phyloP scores from a whole-genome alignment of 1,140 invertebrate genomes.

The Saccostrea cuccullata region DNA sequence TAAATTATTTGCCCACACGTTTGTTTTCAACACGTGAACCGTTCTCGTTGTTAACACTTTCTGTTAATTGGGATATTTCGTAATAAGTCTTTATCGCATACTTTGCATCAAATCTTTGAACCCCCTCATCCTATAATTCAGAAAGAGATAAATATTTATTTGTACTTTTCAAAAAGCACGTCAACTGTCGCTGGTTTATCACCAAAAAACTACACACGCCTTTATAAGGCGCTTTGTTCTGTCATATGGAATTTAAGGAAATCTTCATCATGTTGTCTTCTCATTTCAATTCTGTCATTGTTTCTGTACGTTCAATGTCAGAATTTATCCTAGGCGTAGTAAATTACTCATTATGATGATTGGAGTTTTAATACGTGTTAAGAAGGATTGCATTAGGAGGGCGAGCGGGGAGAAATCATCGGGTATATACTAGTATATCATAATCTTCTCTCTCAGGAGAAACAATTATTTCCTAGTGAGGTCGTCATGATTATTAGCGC shows the following conservation, averaged over 20 bases:
- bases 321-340: background rate
- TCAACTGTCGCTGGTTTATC: no score
- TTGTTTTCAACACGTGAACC: background rate
- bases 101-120: background rate
- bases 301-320: background rate
- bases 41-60: background rate
- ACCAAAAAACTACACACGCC: background rate
- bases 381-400: no score
- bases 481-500: no score
- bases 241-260: background rate
- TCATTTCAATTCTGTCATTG: background rate
- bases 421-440: no score
- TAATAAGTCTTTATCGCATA: background rate
- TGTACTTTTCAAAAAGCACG: no score
- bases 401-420: no score
- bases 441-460: no score
- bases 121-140: background rate
- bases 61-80: background rate
- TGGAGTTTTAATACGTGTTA: no score
- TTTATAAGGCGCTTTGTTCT: background rate
- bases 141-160: background rate
- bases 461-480: no score
- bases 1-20: background rate
- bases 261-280: background rate
- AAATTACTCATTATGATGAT: no score